Base-by-base conservation (phyloP, 2,113 vertebrate species). In the Bombycilla garrulus region DNA sequence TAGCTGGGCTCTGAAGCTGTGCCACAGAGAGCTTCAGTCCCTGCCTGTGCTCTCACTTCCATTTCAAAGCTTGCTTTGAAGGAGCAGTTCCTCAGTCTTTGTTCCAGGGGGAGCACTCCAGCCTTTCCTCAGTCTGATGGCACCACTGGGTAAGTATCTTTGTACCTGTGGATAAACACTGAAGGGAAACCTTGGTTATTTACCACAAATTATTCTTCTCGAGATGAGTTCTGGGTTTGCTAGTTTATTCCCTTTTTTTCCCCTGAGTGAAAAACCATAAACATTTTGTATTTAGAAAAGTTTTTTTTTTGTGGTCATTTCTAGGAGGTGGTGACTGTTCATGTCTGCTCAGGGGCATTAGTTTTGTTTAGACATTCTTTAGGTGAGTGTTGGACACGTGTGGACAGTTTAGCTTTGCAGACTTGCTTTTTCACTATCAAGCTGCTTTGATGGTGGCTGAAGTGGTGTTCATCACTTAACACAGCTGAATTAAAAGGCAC, bases 1-100 rank as follows among this genome's bases (percentile, higher is more conserved):
- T 29, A 24, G n/a, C 58, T 44, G 76, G 21, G 33, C 26, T 78
- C 76, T 72, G 65, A 78, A 62, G 76, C 38, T 64, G 76, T 86
- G 60, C 42, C 29, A 10, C 60, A 69, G 66, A 62, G 44, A 40
- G 29, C 81, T 83, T 33, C 66, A 31, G 80, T 58, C 54, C 16
- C 54, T 92, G 18, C 15, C 66, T 36, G 33, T 28, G 45, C 62
- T 80, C 76, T 40, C 57, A 20, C 66, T 74, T 83, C 65, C 33
- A 61, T 80, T 90, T 92, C 87, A 87, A n/a, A 84, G 73, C 21
- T 66, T 51, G 56, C 73, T 90, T 83, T 74, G 82, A 87, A 83
- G 60, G 54, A 70, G 24, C 1, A 25, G 16, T 12, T 40, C 45
- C 24, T 36, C 19, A 50, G 10, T 28, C 40, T 56, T 60, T 40